Conservation (phyloP, 1,140 invertebrate species). For the Hylyphantes graminicola region DNA sequence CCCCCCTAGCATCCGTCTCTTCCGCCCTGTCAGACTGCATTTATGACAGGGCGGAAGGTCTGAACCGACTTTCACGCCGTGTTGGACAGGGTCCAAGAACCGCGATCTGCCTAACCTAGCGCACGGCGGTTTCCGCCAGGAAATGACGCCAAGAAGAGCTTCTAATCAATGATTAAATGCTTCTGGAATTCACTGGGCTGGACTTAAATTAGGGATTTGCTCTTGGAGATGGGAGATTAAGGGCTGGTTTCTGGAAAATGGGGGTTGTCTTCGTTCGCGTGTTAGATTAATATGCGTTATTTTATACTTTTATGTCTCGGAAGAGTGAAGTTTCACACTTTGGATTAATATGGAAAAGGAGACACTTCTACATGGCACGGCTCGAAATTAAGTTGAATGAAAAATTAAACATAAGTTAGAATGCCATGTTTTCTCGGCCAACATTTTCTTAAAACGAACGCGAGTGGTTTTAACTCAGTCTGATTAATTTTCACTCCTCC, state of each 20-base stretch:
- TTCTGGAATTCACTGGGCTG: neutral
- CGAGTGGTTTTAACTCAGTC: too few relatives aligned
- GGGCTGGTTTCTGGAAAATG: neutral
- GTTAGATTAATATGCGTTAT: neutral
- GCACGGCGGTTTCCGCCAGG: neutral
- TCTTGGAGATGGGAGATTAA: neutral
- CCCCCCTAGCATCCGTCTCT: constrained; percentile 1
- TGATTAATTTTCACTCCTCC: too few relatives aligned
- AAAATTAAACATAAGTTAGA: too few relatives aligned
- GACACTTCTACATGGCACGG: too few relatives aligned
- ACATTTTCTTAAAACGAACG: too few relatives aligned
- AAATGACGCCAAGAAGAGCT: neutral
- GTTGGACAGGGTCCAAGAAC: constrained; percentile 15
- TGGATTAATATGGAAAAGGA: too few relatives aligned
- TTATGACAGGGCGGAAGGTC: constrained; percentile 16
- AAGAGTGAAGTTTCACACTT: too few relatives aligned
- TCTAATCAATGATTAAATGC: constrained; percentile 26
- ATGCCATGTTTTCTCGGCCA: too few relatives aligned
- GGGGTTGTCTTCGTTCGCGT: neutral
- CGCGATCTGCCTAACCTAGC: neutral
- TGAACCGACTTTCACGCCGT: constrained; percentile 20
- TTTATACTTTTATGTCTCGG: too few relatives aligned
- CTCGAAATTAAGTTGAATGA: too few relatives aligned
- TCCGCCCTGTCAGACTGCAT: constrained; percentile 8
- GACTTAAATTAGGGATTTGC: constrained; percentile 10